Evolutionary conservation across 1,140 invertebrate genomes (phyloP).

Genomic region (Caenorhabditis briggsae): DNA sequence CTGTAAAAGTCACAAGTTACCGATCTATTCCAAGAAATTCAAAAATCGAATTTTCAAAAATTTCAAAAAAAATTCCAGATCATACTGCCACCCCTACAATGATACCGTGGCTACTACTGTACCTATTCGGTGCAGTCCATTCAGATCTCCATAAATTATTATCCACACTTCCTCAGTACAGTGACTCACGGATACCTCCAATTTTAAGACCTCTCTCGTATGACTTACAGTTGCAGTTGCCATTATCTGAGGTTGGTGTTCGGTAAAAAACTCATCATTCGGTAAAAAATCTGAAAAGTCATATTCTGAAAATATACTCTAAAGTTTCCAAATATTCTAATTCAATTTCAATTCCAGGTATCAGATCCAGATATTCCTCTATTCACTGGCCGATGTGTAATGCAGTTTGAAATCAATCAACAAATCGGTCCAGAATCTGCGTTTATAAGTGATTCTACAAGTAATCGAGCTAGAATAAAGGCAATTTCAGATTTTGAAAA

Average conservation of each 20-base stretch:
- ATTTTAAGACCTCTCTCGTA: conserved; percentile 42
- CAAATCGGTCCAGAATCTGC: conserved; percentile 43
- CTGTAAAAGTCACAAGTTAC: too few species aligned
- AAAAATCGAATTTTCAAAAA: too few species aligned
- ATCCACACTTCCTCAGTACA: conserved; percentile 27
- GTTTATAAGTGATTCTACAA: conserved; percentile 53
- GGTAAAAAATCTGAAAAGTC: too few species aligned
- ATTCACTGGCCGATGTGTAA: conserved; percentile 53
- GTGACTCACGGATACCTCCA: conserved; percentile 28
- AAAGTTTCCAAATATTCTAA: too few species aligned
- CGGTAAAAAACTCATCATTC: too few species aligned
- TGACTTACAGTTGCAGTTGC: conserved; percentile 59
- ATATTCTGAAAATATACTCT: too few species aligned
- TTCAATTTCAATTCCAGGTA: conserved; percentile 2
- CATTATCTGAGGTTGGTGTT: conserved; percentile 60
- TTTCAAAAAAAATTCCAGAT: too few species aligned
- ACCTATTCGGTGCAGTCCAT: conserved; percentile 14
- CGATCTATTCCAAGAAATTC: too few species aligned
- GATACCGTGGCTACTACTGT: conserved; percentile 48
- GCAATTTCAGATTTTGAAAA: not conserved
- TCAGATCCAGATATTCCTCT: conserved; percentile 53
- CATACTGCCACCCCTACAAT: not conserved
- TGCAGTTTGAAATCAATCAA: conserved; percentile 55
- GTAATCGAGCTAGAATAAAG: conserved; percentile 47
- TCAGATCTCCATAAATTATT: conserved; percentile 32